Evolutionary conservation across 2,888 invertebrate genomes (phyloP), one percentile per base, ranked within the genome.

Genomic region (Mesopsocus fuscifrons): DNA sequence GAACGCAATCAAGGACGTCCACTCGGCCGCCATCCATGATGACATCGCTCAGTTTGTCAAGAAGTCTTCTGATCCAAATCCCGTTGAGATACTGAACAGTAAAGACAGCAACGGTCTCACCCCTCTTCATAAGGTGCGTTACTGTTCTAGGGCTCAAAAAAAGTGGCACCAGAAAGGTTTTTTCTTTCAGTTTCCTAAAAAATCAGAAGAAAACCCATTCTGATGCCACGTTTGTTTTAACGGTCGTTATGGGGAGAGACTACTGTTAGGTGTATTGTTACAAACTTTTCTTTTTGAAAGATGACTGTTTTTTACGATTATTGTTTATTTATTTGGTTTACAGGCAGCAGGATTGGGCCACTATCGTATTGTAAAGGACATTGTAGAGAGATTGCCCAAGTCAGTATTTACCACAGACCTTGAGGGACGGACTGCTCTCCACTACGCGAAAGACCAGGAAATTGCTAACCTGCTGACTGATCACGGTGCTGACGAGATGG

Each of bases 371-470:
- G 70, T 79, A 17, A 74, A 79, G 52, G 81, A 77, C 57, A 72
- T 88, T 34, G 58, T 79, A 1, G 69, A 72, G 35, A 67, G 71
- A 48, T 77, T 74, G 57, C 78, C 81, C 3, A 68, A 73, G 55
- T 72, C 77, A 2, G 67, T 80, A 20, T 70, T 72, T 41, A 71
- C 74, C 30, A 64, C 69, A 15, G 91, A 92, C 60, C 74, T 74
- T 54, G 83, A 88, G 47, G 88, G 88, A 17, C 70, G 85, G 50
- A 87, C 87, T 1, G 79, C 92, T 0, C 62, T 92, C 40, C 91
- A 92, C 62, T 92, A 85, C 61, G 66, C 77, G 18, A 78, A 80
- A 57, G 85, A 87, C 53, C 79, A 78, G 43, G 76, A 74, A 49
- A 11, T 6, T 6, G 69, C 75, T 49, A 74, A 81, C 53, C 71